A percentile compares a stretch with the other conserved stretches of the same genome.
Conservation (phyloP, 64 coral and sea anemone genomes). For the Pocillopora verrucosa region DNA sequence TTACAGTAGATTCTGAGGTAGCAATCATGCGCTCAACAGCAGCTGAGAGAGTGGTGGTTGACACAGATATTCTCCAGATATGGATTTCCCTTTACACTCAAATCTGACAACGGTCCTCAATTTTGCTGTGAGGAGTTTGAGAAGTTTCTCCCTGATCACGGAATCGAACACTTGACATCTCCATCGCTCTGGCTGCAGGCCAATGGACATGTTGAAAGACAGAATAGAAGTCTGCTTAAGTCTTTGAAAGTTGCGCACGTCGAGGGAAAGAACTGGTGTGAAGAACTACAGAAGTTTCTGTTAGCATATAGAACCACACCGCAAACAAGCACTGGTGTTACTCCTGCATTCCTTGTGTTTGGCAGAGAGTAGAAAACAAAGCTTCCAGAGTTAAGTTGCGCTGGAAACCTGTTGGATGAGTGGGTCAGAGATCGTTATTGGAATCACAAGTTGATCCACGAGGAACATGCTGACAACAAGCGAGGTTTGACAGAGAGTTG, state of each 20-base stretch:
- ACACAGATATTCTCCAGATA: neutral
- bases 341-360: slow-evolving; percentile 1
- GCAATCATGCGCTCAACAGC: slow-evolving; percentile 45
- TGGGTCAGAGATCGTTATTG: neutral
- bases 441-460: neutral
- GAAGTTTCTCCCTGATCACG: neutral
- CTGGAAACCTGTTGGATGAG: neutral
- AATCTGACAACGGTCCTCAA: neutral
- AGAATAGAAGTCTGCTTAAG: neutral
- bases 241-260: neutral
- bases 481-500: too few species aligned
- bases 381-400: neutral
- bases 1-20: slow-evolving; percentile 63
- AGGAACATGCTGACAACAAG: too few species aligned
- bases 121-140: too few species aligned
- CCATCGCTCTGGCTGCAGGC: neutral
- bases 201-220: neutral
- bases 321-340: neutral
- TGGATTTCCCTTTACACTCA: slow-evolving; percentile 19
- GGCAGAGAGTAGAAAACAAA: neutral
- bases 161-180: neutral
- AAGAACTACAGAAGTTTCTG: slow-evolving; percentile 7
- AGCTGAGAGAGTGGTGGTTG: slow-evolving; percentile 15
- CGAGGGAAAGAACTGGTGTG: neutral
- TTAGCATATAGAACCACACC: slow-evolving; percentile 11